Conservation (phyloP, 2,797 vertebrate species). For the Artibeus lituratus region DNA sequence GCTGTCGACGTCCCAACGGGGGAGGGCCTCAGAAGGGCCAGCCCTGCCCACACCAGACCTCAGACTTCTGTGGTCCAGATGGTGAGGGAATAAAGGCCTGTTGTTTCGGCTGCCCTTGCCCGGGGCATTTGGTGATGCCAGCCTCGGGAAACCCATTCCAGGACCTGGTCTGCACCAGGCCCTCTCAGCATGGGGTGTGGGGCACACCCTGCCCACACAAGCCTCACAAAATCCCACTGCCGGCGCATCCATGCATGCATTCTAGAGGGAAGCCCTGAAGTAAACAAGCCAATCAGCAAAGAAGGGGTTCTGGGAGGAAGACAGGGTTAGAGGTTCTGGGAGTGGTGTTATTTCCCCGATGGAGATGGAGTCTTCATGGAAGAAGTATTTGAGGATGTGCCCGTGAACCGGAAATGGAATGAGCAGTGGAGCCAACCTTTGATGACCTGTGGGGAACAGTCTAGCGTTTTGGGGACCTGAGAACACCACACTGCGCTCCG, state of each 20-base stretch:
- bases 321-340: background rate
- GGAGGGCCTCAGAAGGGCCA: no score
- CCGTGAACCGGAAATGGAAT: background rate
- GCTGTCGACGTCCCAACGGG: background rate
- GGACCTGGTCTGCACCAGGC: background rate
- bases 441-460: background rate
- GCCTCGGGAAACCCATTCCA: background rate
- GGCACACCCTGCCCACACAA: background rate
- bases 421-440: background rate
- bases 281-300: background rate
- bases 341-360: background rate
- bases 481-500: rapidly evolving
- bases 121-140: no score
- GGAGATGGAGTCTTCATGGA: background rate
- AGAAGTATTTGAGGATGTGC: no score
- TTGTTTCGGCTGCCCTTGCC: no score
- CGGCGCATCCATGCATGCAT: rapidly evolving
- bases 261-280: background rate
- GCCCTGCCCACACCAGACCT: no score
- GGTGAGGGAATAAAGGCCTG: no score
- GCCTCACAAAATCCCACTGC: background rate
- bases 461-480: background rate
- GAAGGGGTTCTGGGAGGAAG: background rate
- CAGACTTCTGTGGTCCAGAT: no score
- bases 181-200: background rate